Evolutionary conservation across 2,797 vertebrate genomes (phyloP).

Genomic region (Ispidina lecontei): DNA sequence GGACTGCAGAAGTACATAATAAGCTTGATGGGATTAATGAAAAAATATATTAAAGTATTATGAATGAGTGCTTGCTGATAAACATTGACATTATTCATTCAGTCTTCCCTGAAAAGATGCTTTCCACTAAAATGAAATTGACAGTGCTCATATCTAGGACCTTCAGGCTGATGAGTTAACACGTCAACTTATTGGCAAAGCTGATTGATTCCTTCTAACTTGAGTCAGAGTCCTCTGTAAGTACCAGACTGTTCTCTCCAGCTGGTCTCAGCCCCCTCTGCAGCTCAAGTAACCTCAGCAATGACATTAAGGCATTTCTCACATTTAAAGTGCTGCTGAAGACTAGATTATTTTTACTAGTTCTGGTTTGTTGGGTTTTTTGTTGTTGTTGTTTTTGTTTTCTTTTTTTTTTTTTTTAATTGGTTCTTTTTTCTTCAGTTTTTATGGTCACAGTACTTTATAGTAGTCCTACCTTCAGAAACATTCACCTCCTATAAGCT

Average conservation of each 20-base stretch:
- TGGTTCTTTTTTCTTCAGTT: neutral
- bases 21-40: neutral
- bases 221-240: neutral
- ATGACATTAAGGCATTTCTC: neutral
- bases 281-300: neutral
- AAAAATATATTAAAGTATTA: neutral
- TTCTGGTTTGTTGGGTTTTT: neutral
- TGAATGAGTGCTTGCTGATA: neutral
- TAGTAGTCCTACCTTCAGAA: neutral
- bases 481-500: neutral
- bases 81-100: neutral
- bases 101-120: neutral
- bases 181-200: neutral
- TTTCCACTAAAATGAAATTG: neutral
- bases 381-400: too few relatives aligned
- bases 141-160: neutral
- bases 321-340: neutral
- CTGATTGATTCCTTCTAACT: neutral
- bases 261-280: neutral
- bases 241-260: neutral
- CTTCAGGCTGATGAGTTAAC: neutral
- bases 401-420: neutral
- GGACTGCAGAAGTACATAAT: neutral
- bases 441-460: neutral
- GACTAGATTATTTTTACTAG: neutral